Base-by-base conservation (phyloP, 2,888 invertebrate genomes). In the Ephialtes manifestator region DNA sequence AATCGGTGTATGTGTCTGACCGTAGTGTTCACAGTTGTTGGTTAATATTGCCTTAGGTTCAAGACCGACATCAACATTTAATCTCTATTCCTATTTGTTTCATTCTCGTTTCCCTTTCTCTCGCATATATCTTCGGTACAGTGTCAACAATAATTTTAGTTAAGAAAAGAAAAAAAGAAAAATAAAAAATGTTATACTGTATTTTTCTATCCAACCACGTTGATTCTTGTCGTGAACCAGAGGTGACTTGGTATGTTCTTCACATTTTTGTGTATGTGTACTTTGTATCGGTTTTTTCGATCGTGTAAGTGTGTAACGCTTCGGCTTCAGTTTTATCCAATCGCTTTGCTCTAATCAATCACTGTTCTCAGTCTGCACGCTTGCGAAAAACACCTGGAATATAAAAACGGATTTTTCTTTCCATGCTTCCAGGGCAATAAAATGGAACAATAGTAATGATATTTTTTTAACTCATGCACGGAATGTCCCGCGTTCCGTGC, bases 1-100 rank as follows among this genome's bases (percentile, higher is more conserved):
- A 60, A 78, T 78, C 68, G 74, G 88, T 93, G 91, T 92, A 88
- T 89, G 89, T 89, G 88, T 90, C 88, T 89, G 85, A 67, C 88
- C 87, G 88, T 88, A 86, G 86, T 80, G 80, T 89, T 89, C 84
- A 24, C 46, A 31, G 24, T 81, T 63, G 43, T 74, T 63, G 11
- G 68, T 84, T 24, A 43, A 39, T 63, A 63, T 83, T 60, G 58
- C 76, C 81, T 84, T 65, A 71, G 92, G 90, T 92, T 93, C 92
- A 91, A 91, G 93, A 93, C 92, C 88, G 91, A 92, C 90, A 91
- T 92, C 92, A 91, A 92, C 92, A 88, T 90, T 85, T 88, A 83
- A 68, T 88, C 87, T 90, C 85, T 86, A 90, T 74, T 63, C 24
- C 53, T 78, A 78, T 77, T 75, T 76, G 71, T 68, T 51, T 77